These are phyloP conservation scores for Acomys russatus DNA, from an alignment of 2,797 vertebrate genomes.

Conservation along the genomic window DNA sequence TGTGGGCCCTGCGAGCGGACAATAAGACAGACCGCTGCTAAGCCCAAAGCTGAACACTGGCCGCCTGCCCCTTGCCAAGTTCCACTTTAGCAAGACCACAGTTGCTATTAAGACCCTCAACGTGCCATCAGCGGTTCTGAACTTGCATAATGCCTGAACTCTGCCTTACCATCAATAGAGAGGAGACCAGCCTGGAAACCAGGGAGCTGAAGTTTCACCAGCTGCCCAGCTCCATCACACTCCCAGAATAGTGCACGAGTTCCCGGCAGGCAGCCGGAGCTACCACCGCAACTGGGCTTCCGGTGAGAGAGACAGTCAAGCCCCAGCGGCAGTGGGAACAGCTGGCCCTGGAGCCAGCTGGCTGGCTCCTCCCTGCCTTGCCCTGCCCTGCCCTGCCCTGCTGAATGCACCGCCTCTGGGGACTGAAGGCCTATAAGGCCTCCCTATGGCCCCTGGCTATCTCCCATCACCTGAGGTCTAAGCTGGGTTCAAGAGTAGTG, in stretches of 20 bases:
- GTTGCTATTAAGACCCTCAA: constrained; percentile 74
- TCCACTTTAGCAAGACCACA: constrained; percentile 76
- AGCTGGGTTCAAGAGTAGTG: not conserved
- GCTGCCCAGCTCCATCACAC: constrained; percentile 55
- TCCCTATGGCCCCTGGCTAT: accelerated
- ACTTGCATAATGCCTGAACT: constrained; percentile 31
- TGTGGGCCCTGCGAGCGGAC: not conserved
- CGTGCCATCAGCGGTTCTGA: constrained; percentile 31
- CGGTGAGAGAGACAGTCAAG: constrained; percentile 16
- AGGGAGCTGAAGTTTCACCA: constrained; percentile 72
- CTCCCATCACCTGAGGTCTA: not conserved
- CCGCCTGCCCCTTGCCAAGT: not conserved
- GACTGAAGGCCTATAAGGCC: not conserved
- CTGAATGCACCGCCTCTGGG: not conserved
- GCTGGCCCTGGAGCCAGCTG: constrained; percentile 74
- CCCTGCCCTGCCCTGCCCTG: constrained; percentile 19
- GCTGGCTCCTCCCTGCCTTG: constrained; percentile 40
- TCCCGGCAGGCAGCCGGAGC: constrained; percentile 77
- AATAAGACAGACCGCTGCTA: not conserved
- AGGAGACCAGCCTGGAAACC: constrained; percentile 30
- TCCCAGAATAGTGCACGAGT: constrained; percentile 81
- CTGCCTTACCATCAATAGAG: constrained; percentile 67
- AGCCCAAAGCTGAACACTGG: not conserved
- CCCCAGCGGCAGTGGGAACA: not conserved
- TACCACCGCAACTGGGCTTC: constrained; percentile 63